These are phyloP conservation scores for Tetragonisca angustula DNA, from an alignment of 2,888 invertebrate genomes.

Conservation along the genomic window DNA sequence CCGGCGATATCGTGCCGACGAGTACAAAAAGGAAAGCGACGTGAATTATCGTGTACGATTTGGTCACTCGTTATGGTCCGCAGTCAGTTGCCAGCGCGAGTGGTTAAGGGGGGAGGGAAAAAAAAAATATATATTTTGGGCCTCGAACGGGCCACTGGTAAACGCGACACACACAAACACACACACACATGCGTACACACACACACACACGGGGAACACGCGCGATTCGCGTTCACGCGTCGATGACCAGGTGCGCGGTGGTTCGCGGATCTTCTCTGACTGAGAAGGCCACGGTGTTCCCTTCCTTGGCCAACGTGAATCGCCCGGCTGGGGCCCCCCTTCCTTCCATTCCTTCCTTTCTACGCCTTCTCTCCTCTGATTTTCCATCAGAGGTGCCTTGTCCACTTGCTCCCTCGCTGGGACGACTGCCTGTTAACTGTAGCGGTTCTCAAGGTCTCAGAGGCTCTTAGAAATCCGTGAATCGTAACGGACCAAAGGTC, in stretches of 20 bases:
- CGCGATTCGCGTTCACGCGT: conserved; percentile 8
- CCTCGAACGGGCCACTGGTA: conserved; percentile 23
- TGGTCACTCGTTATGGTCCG: too few species aligned
- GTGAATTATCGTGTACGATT: too few species aligned
- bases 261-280: conserved; percentile 68
- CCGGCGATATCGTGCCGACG: too few species aligned
- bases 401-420: conserved; percentile 9
- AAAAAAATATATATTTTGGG: background rate
- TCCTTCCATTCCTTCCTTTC: conserved; percentile 31
- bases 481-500: background rate
- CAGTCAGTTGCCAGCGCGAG: too few species aligned
- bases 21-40: too few species aligned
- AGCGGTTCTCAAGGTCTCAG: conserved; percentile 11
- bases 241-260: conserved; percentile 61
- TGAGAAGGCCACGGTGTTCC: conserved; percentile 52
- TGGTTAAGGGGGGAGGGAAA: background rate
- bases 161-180: background rate
- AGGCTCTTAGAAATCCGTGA: background rate
- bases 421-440: conserved; percentile 23
- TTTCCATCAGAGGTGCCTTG: conserved; percentile 17
- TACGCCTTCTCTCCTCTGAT: conserved; percentile 14
- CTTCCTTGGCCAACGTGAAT: conserved; percentile 49
- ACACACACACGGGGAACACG: background rate
- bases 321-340: conserved; percentile 30
- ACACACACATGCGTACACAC: too few species aligned